Evolutionary conservation across 2,888 invertebrate species (phyloP), one percentile per base, ranked within the genome.

Genomic region (Malacosoma neustria): DNA sequence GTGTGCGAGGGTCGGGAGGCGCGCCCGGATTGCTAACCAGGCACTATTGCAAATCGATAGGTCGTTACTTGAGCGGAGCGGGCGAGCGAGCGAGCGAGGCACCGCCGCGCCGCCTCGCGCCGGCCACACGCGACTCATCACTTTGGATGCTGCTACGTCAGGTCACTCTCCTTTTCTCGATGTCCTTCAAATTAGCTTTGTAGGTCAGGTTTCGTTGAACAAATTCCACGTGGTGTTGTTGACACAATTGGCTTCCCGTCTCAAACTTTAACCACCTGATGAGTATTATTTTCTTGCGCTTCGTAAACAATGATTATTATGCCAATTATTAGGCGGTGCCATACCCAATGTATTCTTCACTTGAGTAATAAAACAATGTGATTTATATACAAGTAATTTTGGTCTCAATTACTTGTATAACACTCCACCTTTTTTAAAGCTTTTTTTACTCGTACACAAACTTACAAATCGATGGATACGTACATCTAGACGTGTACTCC

Each of bases 131-230:
- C 84, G 77, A 82, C 82, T 84, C 84, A 82, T 84, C 84, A 82
- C 80, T 84, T 84, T 82, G 71, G 79, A 73, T 69, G 77, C 71
- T 68, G 76, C 84, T 69, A 73, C 81, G 84, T 85, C 84, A 84
- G 84, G 84, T 81, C 81, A 85, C 84, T 85, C 84, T 85, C 84
- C 84, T 84, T 85, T 85, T 85, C 84, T 77, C 80, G 80, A 75
- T 84, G 84, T 85, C 84, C 84, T 85, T 85, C 84, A 84, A 84
- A 85, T 85, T 84, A 84, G 84, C 84, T 84, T 80, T 85, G 82
- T 85, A 85, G 84, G 84, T 85, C 84, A 85, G 84, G 82, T 80
- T 79, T 79, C 70, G 69, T 67, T 67, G 62, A 70, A 68, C 61
- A 57, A 67, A 63, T 60, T 69, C 74, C 84, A 82, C 81, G 82